Conservation (phyloP, 2,797 vertebrate species). For the Gastrophryne carolinensis region DNA sequence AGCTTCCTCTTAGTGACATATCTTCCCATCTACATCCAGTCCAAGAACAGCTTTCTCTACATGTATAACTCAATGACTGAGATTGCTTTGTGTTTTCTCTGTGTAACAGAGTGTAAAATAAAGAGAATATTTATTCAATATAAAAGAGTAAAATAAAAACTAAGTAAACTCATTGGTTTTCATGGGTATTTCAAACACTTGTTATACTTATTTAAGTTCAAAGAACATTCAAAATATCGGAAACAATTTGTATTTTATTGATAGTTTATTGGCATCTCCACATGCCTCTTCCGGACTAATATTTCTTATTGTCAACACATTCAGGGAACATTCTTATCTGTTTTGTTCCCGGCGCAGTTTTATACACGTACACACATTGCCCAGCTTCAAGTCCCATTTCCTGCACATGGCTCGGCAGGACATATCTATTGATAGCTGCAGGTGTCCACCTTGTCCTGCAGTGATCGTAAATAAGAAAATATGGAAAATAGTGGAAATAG, state of each 20-base stretch:
- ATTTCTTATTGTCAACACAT: not conserved
- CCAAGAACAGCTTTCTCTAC: too few species aligned
- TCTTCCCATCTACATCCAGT: too few species aligned
- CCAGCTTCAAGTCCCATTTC: not conserved
- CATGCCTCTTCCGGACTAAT: not conserved
- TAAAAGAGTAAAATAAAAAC: too few species aligned
- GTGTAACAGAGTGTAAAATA: too few species aligned
- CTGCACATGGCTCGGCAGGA: not conserved
- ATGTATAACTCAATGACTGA: too few species aligned
- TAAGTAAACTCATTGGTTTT: too few species aligned
- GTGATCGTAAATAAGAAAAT: not conserved
- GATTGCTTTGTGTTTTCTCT: too few species aligned
- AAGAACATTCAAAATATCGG: too few species aligned
- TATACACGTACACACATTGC: not conserved
- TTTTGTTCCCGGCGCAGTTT: not conserved
- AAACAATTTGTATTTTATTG: not conserved
- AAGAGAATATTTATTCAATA: too few species aligned
- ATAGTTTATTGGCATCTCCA: not conserved
- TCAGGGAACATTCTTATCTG: constrained; percentile 6
- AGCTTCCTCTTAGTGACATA: too few species aligned
- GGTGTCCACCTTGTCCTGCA: not conserved
- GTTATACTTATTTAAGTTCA: too few species aligned
- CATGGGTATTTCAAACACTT: too few species aligned
- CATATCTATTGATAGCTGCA: not conserved
- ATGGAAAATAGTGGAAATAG: not conserved